These are phyloP conservation scores for Dimorphilus gyrociliatus DNA, from an alignment of 2,888 invertebrate genomes.

Conservation along the genomic window DNA sequence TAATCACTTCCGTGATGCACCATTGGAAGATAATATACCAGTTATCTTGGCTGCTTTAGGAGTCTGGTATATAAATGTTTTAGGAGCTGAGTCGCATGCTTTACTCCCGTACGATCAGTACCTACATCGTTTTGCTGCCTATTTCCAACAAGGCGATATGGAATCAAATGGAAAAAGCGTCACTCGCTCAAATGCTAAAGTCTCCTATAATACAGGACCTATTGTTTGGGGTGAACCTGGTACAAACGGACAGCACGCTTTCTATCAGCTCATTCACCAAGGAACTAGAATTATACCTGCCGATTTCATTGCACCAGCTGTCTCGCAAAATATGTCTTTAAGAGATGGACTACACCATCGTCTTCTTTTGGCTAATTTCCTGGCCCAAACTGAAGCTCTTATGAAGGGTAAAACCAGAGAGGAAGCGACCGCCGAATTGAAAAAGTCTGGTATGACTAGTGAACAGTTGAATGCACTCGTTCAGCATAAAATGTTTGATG, in stretches of 20 bases:
- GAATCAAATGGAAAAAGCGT: conserved; percentile 89
- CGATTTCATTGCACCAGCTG: conserved; percentile 85
- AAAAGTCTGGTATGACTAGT: conserved; percentile 56
- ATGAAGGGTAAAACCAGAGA: conserved; percentile 59
- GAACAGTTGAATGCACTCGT: conserved; percentile 58
- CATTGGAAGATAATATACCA: conserved; percentile 79
- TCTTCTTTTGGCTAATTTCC: conserved; percentile 84
- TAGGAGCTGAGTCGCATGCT: conserved; percentile 83
- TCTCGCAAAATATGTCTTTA: conserved; percentile 76
- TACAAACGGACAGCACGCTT: conserved; percentile 95
- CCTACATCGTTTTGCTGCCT: conserved; percentile 92
- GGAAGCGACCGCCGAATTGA: conserved; percentile 61
- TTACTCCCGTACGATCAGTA: conserved; percentile 93
- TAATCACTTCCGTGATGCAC: conserved; percentile 69
- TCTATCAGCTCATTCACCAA: conserved; percentile 97
- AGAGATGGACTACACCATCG: conserved; percentile 62
- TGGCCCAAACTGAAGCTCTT: conserved; percentile 95
- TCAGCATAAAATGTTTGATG: conserved; percentile 87
- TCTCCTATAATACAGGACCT: conserved; percentile 49
- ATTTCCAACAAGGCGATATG: conserved; percentile 99
- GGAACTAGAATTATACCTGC: conserved; percentile 70
- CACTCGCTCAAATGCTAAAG: conserved; percentile 38
- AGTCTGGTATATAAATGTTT: conserved; percentile 78
- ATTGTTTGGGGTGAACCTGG: conserved; percentile 97
- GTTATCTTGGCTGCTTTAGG: conserved; percentile 70